Conservation (phyloP, 2,113 vertebrate genomes). For the Pithys albifrons region DNA sequence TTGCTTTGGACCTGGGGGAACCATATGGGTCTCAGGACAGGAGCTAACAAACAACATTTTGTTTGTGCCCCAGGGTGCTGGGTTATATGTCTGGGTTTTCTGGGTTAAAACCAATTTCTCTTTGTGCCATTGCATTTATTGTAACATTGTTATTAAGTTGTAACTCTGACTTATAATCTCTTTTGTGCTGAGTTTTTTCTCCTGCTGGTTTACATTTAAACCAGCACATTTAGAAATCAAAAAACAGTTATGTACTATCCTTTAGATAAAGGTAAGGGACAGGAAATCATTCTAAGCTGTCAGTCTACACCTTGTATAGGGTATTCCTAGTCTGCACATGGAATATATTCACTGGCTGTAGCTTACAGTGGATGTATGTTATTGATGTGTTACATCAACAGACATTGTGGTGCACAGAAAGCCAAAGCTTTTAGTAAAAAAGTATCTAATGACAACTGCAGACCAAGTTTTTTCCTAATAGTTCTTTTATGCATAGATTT, state of each 20-base stretch:
- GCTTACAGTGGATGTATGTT: rapidly evolving
- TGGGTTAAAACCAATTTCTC: too few relatives aligned
- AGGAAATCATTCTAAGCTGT: background rate
- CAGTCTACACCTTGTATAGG: background rate
- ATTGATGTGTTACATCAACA: background rate
- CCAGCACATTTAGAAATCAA: background rate
- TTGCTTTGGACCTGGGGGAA: too few relatives aligned
- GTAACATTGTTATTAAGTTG: too few relatives aligned
- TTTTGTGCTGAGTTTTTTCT: too few relatives aligned
- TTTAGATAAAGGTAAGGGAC: background rate
- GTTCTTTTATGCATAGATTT: background rate
- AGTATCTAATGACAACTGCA: background rate
- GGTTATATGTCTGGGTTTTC: too few relatives aligned
- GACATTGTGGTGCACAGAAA: rapidly evolving
- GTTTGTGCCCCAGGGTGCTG: too few relatives aligned
- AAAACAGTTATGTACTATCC: background rate
- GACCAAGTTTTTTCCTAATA: background rate
- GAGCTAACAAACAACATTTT: too few relatives aligned
- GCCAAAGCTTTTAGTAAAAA: background rate
- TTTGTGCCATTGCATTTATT: too few relatives aligned
- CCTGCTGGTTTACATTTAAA: too few relatives aligned
- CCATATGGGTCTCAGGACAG: too few relatives aligned
- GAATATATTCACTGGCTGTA: background rate
- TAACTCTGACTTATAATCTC: too few relatives aligned
- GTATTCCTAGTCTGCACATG: background rate